Evolutionary conservation across 2,888 invertebrate species (phyloP).

Genomic region (Aphodius sticticus): DNA sequence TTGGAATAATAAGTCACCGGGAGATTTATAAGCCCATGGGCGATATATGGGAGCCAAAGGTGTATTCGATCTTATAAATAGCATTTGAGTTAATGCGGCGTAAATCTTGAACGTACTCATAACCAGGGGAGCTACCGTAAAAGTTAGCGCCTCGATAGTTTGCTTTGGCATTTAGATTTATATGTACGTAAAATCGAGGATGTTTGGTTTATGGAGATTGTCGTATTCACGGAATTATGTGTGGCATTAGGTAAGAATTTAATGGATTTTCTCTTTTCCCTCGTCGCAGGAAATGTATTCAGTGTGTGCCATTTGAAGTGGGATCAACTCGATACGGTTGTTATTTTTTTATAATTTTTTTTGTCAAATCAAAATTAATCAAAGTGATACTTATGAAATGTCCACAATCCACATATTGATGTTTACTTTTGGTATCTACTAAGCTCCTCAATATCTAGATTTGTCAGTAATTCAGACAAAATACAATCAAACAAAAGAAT

Average conservation of each 20-base stretch:
- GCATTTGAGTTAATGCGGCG: conserved; percentile 12
- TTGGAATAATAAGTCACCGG: conserved; percentile 1
- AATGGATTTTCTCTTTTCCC: background rate
- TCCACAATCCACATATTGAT: too few species aligned
- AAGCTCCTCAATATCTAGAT: too few species aligned
- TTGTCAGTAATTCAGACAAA: too few species aligned
- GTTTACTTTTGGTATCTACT: too few species aligned
- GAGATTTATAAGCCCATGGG: conserved; percentile 17
- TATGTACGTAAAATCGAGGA: background rate
- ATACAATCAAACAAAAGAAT: too few species aligned
- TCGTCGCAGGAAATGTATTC: too few species aligned
- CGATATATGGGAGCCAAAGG: background rate
- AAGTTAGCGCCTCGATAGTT: conserved; percentile 12
- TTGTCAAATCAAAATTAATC: too few species aligned
- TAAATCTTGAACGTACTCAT: conserved; percentile 18
- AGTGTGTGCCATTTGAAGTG: too few species aligned
- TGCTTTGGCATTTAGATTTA: conserved; percentile 20
- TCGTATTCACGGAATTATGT: background rate
- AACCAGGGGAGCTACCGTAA: conserved; percentile 10
- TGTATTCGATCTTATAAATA: conserved; percentile 22
- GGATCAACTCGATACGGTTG: too few species aligned
- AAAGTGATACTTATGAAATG: too few species aligned
- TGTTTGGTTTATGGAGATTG: background rate
- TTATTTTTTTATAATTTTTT: too few species aligned
- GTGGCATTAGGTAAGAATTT: background rate